A percentile compares a stretch with the other conserved stretches of the same genome.
Evolutionary conservation across 2,113 vertebrate species (phyloP).

Genomic region (Stomatorhinus ivindoensis): DNA sequence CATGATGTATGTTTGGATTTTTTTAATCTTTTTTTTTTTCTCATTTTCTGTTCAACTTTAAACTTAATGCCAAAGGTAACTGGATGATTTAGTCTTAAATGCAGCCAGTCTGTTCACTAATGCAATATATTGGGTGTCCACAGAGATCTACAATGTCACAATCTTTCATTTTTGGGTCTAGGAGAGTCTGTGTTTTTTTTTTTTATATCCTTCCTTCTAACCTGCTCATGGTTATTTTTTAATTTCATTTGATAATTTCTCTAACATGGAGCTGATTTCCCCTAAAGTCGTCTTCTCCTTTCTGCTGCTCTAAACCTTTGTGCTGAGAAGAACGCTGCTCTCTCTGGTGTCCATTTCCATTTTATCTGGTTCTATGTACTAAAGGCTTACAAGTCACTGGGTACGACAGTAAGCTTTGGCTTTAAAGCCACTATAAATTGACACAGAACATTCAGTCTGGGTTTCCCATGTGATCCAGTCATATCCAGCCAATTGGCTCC

Average conservation of each 20-base stretch:
- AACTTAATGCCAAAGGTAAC: background rate
- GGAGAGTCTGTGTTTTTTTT: too few relatives aligned
- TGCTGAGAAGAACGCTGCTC: background rate
- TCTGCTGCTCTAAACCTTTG: background rate
- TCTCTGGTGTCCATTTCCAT: background rate
- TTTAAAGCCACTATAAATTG: background rate
- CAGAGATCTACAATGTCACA: background rate
- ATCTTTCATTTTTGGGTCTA: background rate
- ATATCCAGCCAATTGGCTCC: background rate
- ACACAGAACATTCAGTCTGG: too few relatives aligned
- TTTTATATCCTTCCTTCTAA: background rate
- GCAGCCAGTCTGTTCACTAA: background rate
- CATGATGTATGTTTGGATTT: background rate
- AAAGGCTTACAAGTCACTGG: background rate
- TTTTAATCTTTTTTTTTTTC: background rate
- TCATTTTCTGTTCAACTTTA: background rate
- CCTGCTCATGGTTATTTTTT: background rate
- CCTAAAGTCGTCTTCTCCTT: background rate
- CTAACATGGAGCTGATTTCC: background rate
- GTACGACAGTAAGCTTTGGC: background rate
- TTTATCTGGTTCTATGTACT: background rate
- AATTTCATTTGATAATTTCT: background rate
- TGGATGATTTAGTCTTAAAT: background rate
- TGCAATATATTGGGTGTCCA: background rate
- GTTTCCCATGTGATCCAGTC: background rate